Percentiles rank a stretch among this genome's conserved stretches.
phyloP scores from a whole-genome alignment of 2,113 vertebrate species.

The Stigmatopora nigra region DNA sequence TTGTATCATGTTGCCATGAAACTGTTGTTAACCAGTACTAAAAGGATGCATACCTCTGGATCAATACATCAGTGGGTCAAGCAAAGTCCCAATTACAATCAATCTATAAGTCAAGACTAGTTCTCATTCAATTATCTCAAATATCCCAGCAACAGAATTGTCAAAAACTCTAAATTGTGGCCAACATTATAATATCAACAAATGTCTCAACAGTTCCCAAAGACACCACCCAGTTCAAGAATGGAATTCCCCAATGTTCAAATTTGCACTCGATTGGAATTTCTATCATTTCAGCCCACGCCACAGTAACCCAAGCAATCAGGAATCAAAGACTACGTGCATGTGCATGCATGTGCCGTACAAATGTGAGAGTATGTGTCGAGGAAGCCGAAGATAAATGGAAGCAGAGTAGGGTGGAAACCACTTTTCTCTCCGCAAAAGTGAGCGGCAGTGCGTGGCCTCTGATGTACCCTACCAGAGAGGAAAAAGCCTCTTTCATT shows the following conservation, averaged over 20 bases:
- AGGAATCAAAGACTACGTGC: slow-evolving; percentile 56
- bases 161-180: too few relatives aligned
- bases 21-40: too few relatives aligned
- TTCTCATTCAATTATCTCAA: too few relatives aligned
- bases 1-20: too few relatives aligned
- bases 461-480: slow-evolving; percentile 52
- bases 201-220: too few relatives aligned
- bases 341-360: slow-evolving; percentile 32
- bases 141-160: too few relatives aligned
- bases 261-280: not conserved
- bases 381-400: slow-evolving; percentile 52
- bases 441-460: slow-evolving; percentile 26
- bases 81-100: too few relatives aligned
- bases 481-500: slow-evolving; percentile 56
- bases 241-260: not conserved
- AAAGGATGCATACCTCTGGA: too few relatives aligned
- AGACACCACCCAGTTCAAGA: too few relatives aligned
- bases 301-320: slow-evolving; percentile 65
- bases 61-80: too few relatives aligned
- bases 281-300: not conserved
- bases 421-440: slow-evolving; percentile 53
- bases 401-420: slow-evolving; percentile 63
- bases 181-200: too few relatives aligned
- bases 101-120: too few relatives aligned
- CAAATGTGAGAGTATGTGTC: slow-evolving; percentile 29